These are phyloP conservation scores for Popillia japonica DNA, from an alignment of 1,140 invertebrate species.

Conservation along the genomic window DNA sequence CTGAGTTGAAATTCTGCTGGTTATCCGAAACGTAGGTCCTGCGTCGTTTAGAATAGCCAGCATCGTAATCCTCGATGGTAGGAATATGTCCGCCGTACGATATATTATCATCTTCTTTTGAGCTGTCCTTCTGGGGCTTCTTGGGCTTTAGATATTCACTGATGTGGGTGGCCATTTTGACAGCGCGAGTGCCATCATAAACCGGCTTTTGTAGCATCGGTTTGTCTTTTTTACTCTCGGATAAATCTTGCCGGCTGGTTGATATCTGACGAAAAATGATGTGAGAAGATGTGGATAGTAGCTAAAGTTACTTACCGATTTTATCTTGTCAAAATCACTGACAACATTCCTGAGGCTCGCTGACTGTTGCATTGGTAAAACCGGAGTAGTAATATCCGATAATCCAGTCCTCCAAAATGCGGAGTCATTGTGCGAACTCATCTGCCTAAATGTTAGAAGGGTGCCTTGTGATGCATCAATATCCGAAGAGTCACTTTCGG, in stretches of 20 bases:
- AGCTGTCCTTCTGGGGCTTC: background rate
- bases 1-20: background rate
- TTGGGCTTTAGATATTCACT: too few species aligned
- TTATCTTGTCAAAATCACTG: background rate
- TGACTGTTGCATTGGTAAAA: background rate
- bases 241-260: too few species aligned
- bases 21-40: background rate
- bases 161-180: too few species aligned
- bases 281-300: too few species aligned
- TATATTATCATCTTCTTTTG: background rate
- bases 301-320: background rate
- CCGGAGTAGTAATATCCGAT: background rate
- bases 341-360: background rate
- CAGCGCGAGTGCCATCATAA: too few species aligned
- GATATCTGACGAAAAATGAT: too few species aligned
- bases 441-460: too few species aligned
- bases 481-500: background rate
- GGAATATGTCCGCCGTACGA: background rate
- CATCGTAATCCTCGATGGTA: background rate
- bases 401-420: background rate
- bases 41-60: background rate
- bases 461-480: background rate
- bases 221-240: too few species aligned
- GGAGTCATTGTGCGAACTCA: too few species aligned
- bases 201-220: too few species aligned